Percentiles rank a stretch among this genome's conserved stretches.
These are phyloP conservation scores for Amphipyra tragopoginis DNA, from an alignment of 2,888 invertebrate genomes.

Conservation along the genomic window DNA sequence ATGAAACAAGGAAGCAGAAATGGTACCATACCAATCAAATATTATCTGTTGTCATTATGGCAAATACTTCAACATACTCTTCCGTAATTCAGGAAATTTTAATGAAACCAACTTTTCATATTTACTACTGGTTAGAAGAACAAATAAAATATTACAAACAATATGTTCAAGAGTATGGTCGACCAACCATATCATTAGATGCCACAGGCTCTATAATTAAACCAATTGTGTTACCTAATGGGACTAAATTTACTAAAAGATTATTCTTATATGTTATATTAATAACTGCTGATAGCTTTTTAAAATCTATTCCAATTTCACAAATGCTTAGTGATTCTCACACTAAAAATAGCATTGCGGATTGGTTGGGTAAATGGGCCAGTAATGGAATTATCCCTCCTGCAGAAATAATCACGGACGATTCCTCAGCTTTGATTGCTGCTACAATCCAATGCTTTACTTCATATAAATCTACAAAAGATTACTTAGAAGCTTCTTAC, in stretches of 20 bases:
- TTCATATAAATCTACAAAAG: conserved; percentile 6
- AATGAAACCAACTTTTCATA: conserved; percentile 33
- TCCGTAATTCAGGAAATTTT: conserved; percentile 36
- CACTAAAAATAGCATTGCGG: conserved; percentile 35
- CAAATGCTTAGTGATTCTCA: conserved; percentile 37
- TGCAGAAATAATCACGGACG: conserved; percentile 12
- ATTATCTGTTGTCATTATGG: conserved; percentile 33
- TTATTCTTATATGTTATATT: conserved; percentile 35
- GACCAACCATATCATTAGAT: conserved; percentile 35
- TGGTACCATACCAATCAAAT: conserved; percentile 36
- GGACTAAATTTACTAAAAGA: conserved; percentile 36
- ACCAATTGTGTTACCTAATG: conserved; percentile 33
- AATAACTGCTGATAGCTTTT: conserved; percentile 37
- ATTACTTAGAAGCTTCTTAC: conserved; percentile 15
- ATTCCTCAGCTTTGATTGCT: conserved; percentile 8
- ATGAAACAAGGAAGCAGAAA: conserved; percentile 31
- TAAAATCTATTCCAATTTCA: conserved; percentile 37
- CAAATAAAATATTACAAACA: conserved; percentile 36
- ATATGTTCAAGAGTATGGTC: conserved; percentile 35
- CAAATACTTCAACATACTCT: conserved; percentile 34
- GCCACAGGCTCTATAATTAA: conserved; percentile 36
- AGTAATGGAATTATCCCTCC: conserved; percentile 35
- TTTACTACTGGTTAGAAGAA: conserved; percentile 35
- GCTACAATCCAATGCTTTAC: conserved; percentile 8
- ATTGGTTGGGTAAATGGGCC: conserved; percentile 36